A percentile compares a stretch with the other conserved stretches of the same genome.
These are phyloP conservation scores for Linnaemya vulpina DNA, from an alignment of 2,888 invertebrate genomes.

Conservation along the genomic window DNA sequence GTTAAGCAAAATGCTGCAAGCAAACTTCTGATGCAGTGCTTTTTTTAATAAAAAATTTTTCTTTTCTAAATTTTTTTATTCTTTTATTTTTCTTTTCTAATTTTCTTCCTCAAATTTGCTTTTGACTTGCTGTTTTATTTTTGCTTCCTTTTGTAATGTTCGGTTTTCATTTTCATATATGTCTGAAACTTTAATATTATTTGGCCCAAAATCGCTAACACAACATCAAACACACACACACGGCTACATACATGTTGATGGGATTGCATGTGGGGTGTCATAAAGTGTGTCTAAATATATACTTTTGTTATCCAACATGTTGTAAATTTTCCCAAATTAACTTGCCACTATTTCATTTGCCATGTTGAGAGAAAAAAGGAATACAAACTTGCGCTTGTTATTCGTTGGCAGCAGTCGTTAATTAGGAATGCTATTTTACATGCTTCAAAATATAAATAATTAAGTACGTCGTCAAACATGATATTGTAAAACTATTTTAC, in stretches of 20 bases:
- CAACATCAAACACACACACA: background rate
- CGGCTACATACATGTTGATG: background rate
- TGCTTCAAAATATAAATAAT: background rate
- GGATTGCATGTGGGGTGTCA: slow-evolving; percentile 21
- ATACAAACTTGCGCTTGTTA: slow-evolving; percentile 7
- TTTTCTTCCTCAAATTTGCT: slow-evolving; percentile 67
- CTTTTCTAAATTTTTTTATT: background rate
- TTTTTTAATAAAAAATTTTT: background rate
- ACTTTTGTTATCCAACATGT: slow-evolving; percentile 53
- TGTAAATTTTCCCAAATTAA: slow-evolving; percentile 61
- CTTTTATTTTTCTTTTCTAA: slow-evolving; percentile 60
- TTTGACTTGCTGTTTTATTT: slow-evolving; percentile 53
- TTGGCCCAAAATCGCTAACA: slow-evolving; percentile 7
- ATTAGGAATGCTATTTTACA: background rate
- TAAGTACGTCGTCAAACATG: background rate
- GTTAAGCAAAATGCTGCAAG: slow-evolving; percentile 63
- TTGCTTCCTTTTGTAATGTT: slow-evolving; percentile 17
- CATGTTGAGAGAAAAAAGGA: slow-evolving; percentile 31
- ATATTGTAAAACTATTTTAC: background rate
- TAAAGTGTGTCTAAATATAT: slow-evolving; percentile 54
- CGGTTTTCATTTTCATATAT: slow-evolving; percentile 41
- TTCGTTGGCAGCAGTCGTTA: slow-evolving; percentile 29
- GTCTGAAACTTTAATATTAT: slow-evolving; percentile 52
- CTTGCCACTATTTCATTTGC: slow-evolving; percentile 55
- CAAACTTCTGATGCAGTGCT: slow-evolving; percentile 50